Conservation (phyloP, 2,797 vertebrate species). For the Lithobates sylvaticus region DNA sequence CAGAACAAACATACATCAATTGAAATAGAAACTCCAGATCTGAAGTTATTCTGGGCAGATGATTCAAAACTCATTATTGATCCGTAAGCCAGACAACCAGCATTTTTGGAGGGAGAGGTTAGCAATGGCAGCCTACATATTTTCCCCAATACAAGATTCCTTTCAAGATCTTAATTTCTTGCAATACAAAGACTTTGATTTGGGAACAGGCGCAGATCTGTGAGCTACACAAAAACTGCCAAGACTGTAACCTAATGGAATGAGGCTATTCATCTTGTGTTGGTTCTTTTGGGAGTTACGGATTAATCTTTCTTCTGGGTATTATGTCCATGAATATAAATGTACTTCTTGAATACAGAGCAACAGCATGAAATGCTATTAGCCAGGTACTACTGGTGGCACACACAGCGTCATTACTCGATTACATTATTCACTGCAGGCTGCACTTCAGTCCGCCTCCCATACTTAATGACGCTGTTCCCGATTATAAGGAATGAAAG, state of each 20-base stretch:
- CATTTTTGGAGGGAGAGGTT: too few species aligned
- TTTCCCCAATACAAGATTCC: too few species aligned
- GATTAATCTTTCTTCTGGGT: slow-evolving; percentile 40
- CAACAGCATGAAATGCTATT: slow-evolving; percentile 50
- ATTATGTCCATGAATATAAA: slow-evolving; percentile 57
- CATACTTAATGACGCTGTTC: slow-evolving; percentile 23
- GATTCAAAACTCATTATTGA: too few species aligned
- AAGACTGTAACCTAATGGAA: slow-evolving; percentile 41
- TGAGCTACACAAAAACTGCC: slow-evolving; percentile 40
- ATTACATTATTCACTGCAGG: slow-evolving; percentile 50
- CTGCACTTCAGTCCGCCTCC: slow-evolving; percentile 27
- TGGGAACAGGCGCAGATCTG: neutral
- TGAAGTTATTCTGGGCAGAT: too few species aligned
- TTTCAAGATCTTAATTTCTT: neutral
- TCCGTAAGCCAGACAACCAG: too few species aligned
- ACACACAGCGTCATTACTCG: slow-evolving; percentile 41
- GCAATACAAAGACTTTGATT: neutral
- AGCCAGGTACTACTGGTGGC: slow-evolving; percentile 44
- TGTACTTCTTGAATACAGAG: slow-evolving; percentile 37
- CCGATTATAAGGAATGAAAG: slow-evolving; percentile 18
- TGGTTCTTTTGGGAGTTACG: slow-evolving; percentile 40
- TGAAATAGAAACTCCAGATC: too few species aligned
- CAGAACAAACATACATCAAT: too few species aligned
- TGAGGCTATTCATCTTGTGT: slow-evolving; percentile 43
- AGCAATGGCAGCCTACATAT: too few species aligned